These are phyloP conservation scores for Diogma glabrata DNA, from an alignment of 2,888 invertebrate genomes.

Conservation along the genomic window DNA sequence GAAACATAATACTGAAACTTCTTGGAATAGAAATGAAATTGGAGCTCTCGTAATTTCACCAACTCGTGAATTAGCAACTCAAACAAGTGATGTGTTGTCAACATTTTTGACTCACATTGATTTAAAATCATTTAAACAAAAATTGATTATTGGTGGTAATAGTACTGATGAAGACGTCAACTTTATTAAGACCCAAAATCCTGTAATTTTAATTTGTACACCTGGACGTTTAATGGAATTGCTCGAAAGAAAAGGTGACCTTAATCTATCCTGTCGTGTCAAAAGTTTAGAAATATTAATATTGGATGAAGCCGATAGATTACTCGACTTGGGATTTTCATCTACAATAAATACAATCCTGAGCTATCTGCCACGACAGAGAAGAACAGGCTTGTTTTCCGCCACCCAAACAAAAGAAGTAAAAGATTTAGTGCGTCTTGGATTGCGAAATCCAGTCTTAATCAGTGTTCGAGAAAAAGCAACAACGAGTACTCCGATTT, in stretches of 20 bases:
- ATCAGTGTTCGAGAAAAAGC: constrained; percentile 84
- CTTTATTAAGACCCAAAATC: constrained; percentile 53
- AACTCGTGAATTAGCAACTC: constrained; percentile 87
- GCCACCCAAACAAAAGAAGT: constrained; percentile 96
- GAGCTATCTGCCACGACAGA: constrained; percentile 79
- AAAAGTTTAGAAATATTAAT: constrained; percentile 82
- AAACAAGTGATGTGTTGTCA: constrained; percentile 61
- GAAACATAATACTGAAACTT: constrained; percentile 45
- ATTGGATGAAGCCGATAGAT: constrained; percentile 92
- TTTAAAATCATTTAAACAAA: constrained; percentile 40
- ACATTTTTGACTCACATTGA: constrained; percentile 41
- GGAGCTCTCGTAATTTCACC: constrained; percentile 90
- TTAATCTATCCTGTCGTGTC: constrained; percentile 57
- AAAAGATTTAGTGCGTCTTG: constrained; percentile 82
- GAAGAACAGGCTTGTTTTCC: constrained; percentile 95
- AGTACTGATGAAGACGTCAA: constrained; percentile 64
- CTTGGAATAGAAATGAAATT: constrained; percentile 61
- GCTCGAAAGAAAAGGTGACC: constrained; percentile 53
- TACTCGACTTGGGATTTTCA: constrained; percentile 87
- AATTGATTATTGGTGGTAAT: constrained; percentile 71
- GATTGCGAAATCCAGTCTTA: constrained; percentile 83
- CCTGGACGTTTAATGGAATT: constrained; percentile 90
- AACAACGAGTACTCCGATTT: constrained; percentile 55
- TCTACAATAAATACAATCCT: constrained; percentile 76
- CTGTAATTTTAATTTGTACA: constrained; percentile 84